A percentile compares a stretch with the other conserved stretches of the same genome.
Conservation (phyloP, 2,797 vertebrate genomes). For the Hydrolagus colliei region DNA sequence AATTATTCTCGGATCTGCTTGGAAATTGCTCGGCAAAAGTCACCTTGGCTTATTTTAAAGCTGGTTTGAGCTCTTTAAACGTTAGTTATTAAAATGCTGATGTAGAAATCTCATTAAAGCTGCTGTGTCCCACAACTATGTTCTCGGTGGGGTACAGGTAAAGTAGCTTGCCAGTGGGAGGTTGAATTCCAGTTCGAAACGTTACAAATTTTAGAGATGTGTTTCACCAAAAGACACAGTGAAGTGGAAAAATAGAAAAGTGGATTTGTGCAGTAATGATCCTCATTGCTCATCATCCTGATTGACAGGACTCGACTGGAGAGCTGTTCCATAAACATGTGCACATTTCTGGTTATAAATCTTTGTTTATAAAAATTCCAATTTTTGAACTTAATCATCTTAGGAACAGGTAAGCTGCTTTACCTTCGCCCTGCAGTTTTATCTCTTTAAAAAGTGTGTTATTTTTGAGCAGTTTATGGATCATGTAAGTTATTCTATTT, state of each 20-base stretch:
- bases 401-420: not conserved
- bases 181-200: not conserved
- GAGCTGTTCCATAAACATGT: not conserved
- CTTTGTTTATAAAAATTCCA: not conserved
- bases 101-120: not conserved
- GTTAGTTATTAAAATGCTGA: not conserved
- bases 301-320: not conserved
- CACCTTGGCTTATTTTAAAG: constrained; percentile 16
- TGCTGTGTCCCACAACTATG: not conserved
- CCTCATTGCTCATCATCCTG: not conserved
- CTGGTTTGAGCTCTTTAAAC: not conserved
- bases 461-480: not conserved
- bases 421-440: not conserved
- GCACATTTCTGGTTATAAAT: not conserved
- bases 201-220: not conserved
- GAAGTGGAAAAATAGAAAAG: not conserved
- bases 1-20: not conserved
- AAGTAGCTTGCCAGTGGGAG: not conserved
- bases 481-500: too few relatives aligned
- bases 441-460: not conserved
- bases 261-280: not conserved
- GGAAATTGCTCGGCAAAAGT: not conserved
- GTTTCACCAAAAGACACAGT: not conserved
- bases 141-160: not conserved
- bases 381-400: not conserved